Base-by-base conservation (phyloP, 2,888 invertebrate species). In the Boloria selene region DNA sequence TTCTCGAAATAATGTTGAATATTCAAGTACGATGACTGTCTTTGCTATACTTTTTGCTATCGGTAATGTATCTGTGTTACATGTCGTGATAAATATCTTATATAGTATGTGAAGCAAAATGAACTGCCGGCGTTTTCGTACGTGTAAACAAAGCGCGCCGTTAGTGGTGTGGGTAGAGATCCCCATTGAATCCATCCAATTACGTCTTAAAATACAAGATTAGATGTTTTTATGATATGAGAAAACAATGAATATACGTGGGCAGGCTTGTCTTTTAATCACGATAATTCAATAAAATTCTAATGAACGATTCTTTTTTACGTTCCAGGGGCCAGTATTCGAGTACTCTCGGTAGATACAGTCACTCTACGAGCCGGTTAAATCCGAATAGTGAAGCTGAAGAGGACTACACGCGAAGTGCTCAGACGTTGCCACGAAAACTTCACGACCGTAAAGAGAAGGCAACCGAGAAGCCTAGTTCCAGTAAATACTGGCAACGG, bases 321-420 rank as follows among this genome's bases (percentile, higher is more conserved):
- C 50, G 64, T 88, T 94, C 73, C 93, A 95, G 95, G 88, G 94
- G 94, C 73, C 94, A 94, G 81, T 94, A 94, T 81, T 94, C 94
- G 76, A 96, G 95, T 76, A 96, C 96, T 47, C 92, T 97, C 77
- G 97, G 96, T 69, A 94, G 97, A 73, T 95, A 96, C 89, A 96
- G 96, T 92, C 97, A 96, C 87, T 96, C 96, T 22, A 95, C 96
- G 56, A 94, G 96, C 81, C 94, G 96, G 69, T 86, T 96, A 75
- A 93, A 93, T 73, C 86, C 94, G 86, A 87, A 94, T 85, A 85
- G 84, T 85, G 90, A 88, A 73, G 75, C 84, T 4, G 89, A 90
- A 67, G 92, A 93, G 77, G 92, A 93, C 62, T 90, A 93, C 74
- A 87, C 93, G 68, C 89, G 95, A 64, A 95, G 93, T 73, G 94